Conservation (phyloP, 1,140 invertebrate genomes). For the Drosophila tropicalis region DNA sequence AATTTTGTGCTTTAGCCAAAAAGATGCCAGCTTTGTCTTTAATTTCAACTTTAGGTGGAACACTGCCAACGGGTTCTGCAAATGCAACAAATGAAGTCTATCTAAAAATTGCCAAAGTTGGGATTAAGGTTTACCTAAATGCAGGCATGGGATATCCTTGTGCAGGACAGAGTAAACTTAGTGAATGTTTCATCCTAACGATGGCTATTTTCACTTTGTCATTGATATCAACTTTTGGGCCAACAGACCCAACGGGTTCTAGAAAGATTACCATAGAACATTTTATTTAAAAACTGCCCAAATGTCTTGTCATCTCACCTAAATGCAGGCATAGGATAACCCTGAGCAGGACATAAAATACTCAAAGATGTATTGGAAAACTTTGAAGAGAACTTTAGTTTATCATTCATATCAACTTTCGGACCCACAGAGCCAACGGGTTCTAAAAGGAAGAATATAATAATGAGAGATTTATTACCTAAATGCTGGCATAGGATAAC, state of each 20-base stretch:
- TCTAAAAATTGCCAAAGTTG: constrained; percentile 2
- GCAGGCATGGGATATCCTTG: constrained; percentile 88
- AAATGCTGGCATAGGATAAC: constrained; percentile 87
- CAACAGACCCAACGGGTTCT: constrained; percentile 85
- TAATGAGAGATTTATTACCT: constrained; percentile 85
- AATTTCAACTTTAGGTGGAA: constrained; percentile 86
- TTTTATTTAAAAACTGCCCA: constrained; percentile 27
- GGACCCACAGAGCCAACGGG: constrained; percentile 85
- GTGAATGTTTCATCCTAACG: constrained; percentile 27
- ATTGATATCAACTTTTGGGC: constrained; percentile 84
- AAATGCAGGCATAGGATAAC: constrained; percentile 86
- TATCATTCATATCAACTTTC: constrained; percentile 85
- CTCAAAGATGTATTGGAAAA: constrained; percentile 55
- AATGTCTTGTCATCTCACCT: constrained; percentile 84
- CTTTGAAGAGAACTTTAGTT: constrained; percentile 84
- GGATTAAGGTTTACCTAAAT: constrained; percentile 84
- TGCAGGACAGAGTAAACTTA: constrained; percentile 87
- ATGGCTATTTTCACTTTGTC: constrained; percentile 69
- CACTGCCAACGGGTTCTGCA: constrained; percentile 87
- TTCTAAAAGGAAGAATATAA: constrained; percentile 69
- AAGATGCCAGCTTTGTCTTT: constrained; percentile 84
- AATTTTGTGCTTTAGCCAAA: constrained; percentile 64
- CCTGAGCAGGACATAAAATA: constrained; percentile 86
- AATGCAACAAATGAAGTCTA: not conserved
- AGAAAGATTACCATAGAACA: constrained; percentile 9